Base-by-base conservation (phyloP, 2,797 vertebrate species). In the Xiphorhynchus erythropygius region DNA sequence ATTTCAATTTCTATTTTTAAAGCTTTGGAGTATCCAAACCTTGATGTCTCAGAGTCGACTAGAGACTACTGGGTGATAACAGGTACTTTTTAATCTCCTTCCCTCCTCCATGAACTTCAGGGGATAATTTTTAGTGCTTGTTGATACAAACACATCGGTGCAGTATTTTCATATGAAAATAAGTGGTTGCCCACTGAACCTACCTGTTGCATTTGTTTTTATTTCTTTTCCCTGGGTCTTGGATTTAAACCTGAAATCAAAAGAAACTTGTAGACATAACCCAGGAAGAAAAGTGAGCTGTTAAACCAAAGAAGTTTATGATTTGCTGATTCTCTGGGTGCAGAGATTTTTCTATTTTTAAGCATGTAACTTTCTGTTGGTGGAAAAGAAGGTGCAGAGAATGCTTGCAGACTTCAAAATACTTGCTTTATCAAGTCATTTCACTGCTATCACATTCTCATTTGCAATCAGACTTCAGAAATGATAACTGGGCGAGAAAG, bases 11-110 rank as follows among this genome's bases (percentile, higher is more conserved):
- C 80, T 96, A 30, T 92, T 91, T 97, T 97, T 97, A 69, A 97
- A 99, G 99, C 99, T 13, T 93, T 99, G 98, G 99, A 99, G 96
- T 99, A 99, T 96, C 99, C 99, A 97, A 99, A 99, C 97, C 99
- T 99, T 65, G 99, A 99, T 97, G 99, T 98, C 59, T 99, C 99
- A 9, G 94, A 98, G 81, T 98, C 98, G 86, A 99, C 99, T 57
- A 99, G 98, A 98, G 98, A 99, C 97, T 99, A 99, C 95, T 99
- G 99, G 99, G 99, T 99, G 60, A 99, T 99, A 94, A 99, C 99
- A 99, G 99, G 99, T 99, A 99, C 96, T 57, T 83, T 73, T 87
- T n/a, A 69, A 73, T 75, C 23, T 94, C 32, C 35, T 90, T 77
- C 32, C 13, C 37, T 89, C 49, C 27, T 77, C 56, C 1, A 0